Percentiles rank a stretch among this genome's conserved stretches.
Conservation (phyloP, 2,113 vertebrate species). For the Corydoras maculifer region DNA sequence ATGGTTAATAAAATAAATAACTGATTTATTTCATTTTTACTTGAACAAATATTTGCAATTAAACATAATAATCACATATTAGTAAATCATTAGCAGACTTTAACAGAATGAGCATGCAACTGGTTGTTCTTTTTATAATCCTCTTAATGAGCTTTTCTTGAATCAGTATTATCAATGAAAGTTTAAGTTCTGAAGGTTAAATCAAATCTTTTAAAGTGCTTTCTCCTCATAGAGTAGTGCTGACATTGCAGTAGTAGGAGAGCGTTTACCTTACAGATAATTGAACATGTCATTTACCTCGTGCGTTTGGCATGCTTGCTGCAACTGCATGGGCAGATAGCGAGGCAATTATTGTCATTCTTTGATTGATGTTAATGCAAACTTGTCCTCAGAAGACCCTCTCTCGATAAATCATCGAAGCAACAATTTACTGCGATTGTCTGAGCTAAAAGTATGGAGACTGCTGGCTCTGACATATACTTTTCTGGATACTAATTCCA, state of each 20-base stretch:
- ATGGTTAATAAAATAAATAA: too few species aligned
- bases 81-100: slow-evolving; percentile 4
- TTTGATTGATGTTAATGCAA: slow-evolving; percentile 49
- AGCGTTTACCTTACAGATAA: slow-evolving; percentile 39
- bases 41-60: not conserved
- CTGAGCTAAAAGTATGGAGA: slow-evolving; percentile 6
- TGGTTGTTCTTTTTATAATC: slow-evolving; percentile 6
- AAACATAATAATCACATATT: slow-evolving; percentile 1
- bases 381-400: slow-evolving; percentile 31
- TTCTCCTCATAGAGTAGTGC: slow-evolving; percentile 6
- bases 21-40: too few species aligned
- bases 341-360: slow-evolving; percentile 43
- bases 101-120: not conserved
- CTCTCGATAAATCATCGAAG: slow-evolving; percentile 32
- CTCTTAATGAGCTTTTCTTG: slow-evolving; percentile 1
- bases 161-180: slow-evolving; percentile 14
- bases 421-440: slow-evolving; percentile 15
- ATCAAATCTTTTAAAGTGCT: slow-evolving; percentile 7
- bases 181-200: slow-evolving; percentile 9
- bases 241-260: slow-evolving; percentile 4
- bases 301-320: slow-evolving; percentile 16
- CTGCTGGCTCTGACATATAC: slow-evolving; percentile 4
- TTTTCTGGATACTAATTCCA: not conserved
- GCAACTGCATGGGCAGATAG: slow-evolving; percentile 29
- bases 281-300: slow-evolving; percentile 41